These are phyloP conservation scores for Mamestra configurata DNA, from an alignment of 1,140 invertebrate species.

Conservation along the genomic window DNA sequence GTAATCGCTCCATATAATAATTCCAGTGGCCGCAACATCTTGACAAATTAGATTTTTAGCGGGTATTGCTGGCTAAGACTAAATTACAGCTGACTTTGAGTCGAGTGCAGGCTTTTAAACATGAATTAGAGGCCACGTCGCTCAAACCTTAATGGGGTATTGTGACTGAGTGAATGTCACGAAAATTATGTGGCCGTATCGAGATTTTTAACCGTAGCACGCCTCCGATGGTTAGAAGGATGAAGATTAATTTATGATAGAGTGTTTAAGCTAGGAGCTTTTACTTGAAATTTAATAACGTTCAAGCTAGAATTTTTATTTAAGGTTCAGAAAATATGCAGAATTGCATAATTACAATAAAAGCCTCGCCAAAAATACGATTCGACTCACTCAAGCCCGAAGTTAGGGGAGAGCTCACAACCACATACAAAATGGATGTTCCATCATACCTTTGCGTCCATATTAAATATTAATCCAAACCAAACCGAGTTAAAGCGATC, in stretches of 20 bases:
- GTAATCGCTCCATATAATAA: constrained; percentile 55
- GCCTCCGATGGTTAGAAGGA: constrained; percentile 15
- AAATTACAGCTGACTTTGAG: constrained; percentile 86
- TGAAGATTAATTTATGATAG: constrained; percentile 33
- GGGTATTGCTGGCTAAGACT: constrained; percentile 83
- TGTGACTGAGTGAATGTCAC: constrained; percentile 82
- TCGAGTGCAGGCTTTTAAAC: constrained; percentile 87
- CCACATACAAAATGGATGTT: constrained; percentile 46
- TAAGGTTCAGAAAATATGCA: neutral
- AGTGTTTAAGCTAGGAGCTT: constrained; percentile 19
- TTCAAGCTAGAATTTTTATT: neutral
- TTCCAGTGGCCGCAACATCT: constrained; percentile 78
- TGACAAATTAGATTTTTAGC: constrained; percentile 87
- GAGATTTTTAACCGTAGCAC: constrained; percentile 45
- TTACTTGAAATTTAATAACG: neutral
- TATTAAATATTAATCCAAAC: constrained; percentile 49
- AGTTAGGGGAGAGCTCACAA: constrained; percentile 20
- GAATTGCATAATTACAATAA: neutral
- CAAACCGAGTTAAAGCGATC: constrained; percentile 54
- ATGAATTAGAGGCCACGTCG: constrained; percentile 84
- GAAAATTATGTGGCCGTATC: constrained; percentile 78
- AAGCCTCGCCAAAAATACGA: neutral
- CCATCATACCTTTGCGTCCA: constrained; percentile 34
- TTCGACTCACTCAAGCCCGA: neutral
- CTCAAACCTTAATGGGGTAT: constrained; percentile 85